Evolutionary conservation across 2,797 vertebrate genomes (phyloP), one percentile per base, ranked within the genome.

Genomic region (Scomberomorus guttatus): DNA sequence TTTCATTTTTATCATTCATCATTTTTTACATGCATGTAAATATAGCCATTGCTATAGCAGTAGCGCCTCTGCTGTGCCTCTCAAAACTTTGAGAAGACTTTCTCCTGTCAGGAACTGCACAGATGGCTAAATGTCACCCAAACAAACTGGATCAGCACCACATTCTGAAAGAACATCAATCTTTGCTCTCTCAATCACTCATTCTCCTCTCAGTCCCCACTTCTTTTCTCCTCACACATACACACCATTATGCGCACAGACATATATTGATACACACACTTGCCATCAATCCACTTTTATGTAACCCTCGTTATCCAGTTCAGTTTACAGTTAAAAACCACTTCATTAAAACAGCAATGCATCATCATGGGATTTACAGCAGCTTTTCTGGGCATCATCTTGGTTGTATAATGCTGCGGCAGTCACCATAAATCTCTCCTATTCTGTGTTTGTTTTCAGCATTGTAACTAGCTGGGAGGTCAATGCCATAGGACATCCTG

Each of bases 401-500:
- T 59, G 63, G 58, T 80, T 83, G 72, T 85, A 27, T 80, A 77
- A 85, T 74, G 57, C 56, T 20, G 57, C 72, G 63, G 48, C 74
- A 18, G 69, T 84, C 81, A 32, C 67, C 55, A 34, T 90, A 78
- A 90, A 91, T 92, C 81, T 64, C 58, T 54, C 59, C 72, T 46
- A 0, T 34, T 72, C 25, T 75, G 29, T 79, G 68, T 87, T 73
- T 87, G 56, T 90, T 81, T 86, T 89, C 87, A 99, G 98, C 17
- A 88, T 97, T 55, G 82, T 94, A 73, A 88, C 93, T 46, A 92
- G 89, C 24, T 99, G 98, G 98, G 96, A 97, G 93, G 95, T 91
- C 92, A 97, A 96, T 77, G 92, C 96, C 86, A 96, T 97, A 3
- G 97, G 97, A 82, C 97, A 98, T 87, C 61, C 95, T 18, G 87